Conservation (phyloP, 2,113 vertebrate genomes). For the Strix uralensis region DNA sequence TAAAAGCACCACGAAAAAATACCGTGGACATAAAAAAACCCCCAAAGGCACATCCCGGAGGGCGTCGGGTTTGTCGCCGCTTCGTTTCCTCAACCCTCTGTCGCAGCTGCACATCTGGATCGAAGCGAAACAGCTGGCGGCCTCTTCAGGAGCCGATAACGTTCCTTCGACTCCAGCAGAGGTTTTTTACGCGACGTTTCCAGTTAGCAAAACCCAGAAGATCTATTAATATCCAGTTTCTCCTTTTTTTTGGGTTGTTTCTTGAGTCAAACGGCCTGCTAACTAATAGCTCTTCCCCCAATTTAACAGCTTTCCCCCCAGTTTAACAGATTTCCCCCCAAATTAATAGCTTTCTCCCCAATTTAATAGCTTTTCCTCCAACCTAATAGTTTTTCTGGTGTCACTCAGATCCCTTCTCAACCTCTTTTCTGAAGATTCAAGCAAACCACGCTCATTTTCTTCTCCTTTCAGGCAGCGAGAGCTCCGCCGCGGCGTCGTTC, state of each 20-base stretch:
- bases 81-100: accelerated
- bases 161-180: accelerated
- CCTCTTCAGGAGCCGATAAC: background rate
- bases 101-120: background rate
- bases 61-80: background rate
- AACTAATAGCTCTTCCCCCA: no score
- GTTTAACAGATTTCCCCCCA: no score
- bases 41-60: background rate
- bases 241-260: background rate
- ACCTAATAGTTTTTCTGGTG: no score
- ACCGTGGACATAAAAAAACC: no score
- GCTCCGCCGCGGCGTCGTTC: background rate
- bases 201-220: background rate
- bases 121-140: background rate
- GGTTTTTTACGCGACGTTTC: no score
- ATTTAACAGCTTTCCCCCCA: no score
- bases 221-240: background rate
- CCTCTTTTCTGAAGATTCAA: background rate
- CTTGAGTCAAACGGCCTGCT: background rate
- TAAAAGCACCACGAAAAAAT: background rate
- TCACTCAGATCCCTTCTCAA: background rate
- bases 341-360: background rate
- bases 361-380: no score
- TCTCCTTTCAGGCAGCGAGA: background rate
- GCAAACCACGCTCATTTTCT: background rate